Conservation (phyloP, 2,797 vertebrate species). For the Sandelia bainsii region DNA sequence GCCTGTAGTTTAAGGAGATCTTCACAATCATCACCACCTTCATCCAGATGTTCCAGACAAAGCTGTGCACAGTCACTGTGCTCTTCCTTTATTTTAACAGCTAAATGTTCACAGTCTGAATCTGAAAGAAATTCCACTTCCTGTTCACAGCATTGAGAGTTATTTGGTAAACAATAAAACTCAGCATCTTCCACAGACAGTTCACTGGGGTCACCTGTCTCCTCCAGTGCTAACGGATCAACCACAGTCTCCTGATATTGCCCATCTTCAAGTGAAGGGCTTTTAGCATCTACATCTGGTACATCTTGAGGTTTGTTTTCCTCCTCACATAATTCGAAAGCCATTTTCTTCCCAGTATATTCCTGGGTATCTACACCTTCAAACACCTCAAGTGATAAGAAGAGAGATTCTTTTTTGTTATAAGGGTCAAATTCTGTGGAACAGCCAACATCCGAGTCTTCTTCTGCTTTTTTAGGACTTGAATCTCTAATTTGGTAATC, state of each 20-base stretch:
- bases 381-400: slow-evolving; percentile 7
- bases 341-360: slow-evolving; percentile 39
- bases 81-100: neutral
- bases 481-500: neutral
- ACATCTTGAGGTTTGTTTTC: slow-evolving; percentile 45
- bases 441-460: neutral
- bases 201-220: slow-evolving; percentile 38
- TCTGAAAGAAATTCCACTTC: slow-evolving; percentile 5
- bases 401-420: slow-evolving; percentile 26
- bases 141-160: neutral
- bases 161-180: slow-evolving; percentile 17
- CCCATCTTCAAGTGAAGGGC: slow-evolving; percentile 24
- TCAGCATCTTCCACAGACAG: slow-evolving; percentile 12
- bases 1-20: slow-evolving; percentile 39
- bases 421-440: neutral
- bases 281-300: neutral
- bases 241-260: slow-evolving; percentile 54
- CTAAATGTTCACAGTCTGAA: slow-evolving; percentile 27
- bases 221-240: slow-evolving; percentile 18
- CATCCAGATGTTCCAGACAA: slow-evolving; percentile 27
- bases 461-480: neutral
- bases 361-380: slow-evolving; percentile 16
- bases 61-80: slow-evolving; percentile 20
- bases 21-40: slow-evolving; percentile 38
- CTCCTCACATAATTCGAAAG: slow-evolving; percentile 44